Conservation (phyloP, 2,888 invertebrate genomes). For the Calliopum simillimum region DNA sequence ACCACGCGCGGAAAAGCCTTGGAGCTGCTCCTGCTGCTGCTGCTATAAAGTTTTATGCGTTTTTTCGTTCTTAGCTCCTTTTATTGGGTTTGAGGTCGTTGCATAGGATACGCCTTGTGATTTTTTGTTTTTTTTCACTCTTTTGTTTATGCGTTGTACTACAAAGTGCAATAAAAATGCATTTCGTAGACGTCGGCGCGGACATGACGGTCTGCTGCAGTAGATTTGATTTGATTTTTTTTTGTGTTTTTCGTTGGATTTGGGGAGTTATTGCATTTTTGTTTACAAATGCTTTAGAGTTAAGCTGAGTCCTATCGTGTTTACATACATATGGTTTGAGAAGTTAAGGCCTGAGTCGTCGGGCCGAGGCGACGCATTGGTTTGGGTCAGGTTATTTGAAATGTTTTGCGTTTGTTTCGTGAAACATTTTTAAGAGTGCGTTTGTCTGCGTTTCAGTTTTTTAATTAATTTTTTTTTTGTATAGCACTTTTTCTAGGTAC, state of each 20-base stretch:
- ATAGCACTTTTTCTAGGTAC: background rate
- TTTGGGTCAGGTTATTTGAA: conserved; percentile 4
- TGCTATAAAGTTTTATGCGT: conserved; percentile 20
- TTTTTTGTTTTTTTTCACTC: background rate
- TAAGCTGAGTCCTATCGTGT: background rate
- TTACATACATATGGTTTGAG: background rate
- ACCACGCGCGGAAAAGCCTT: background rate
- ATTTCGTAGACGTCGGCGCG: conserved; percentile 1
- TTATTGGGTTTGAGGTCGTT: background rate
- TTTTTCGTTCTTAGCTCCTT: conserved; percentile 5
- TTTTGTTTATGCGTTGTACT: background rate
- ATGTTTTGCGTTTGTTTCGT: conserved; percentile 21
- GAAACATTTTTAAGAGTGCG: conserved; percentile 23
- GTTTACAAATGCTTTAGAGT: conserved; percentile 32
- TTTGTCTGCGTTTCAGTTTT: conserved; percentile 16
- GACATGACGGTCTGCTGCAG: conserved; percentile 5
- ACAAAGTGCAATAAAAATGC: conserved; percentile 25
- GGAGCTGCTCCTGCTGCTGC: background rate
- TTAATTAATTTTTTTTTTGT: conserved; percentile 7
- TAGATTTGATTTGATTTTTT: background rate
- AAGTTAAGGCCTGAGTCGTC: background rate
- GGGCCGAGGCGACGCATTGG: background rate
- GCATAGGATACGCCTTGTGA: background rate
- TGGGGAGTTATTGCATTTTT: conserved; percentile 31
- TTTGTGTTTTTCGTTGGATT: background rate